Base-by-base conservation (phyloP, 2,797 vertebrate genomes). In the Pangasius sanitwongsei region DNA sequence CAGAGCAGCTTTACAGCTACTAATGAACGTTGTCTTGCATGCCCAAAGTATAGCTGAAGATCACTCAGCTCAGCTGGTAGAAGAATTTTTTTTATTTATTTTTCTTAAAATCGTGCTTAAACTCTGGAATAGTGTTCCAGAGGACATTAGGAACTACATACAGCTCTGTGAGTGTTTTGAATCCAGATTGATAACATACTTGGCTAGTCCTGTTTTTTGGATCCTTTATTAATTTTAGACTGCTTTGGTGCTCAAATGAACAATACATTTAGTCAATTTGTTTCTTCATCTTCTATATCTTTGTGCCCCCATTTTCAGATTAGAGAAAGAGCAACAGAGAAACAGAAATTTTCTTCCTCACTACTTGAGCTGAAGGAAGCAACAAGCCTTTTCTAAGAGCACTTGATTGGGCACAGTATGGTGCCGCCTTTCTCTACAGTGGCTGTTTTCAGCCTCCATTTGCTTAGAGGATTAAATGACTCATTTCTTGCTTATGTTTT, bases 381-480 rank as follows among this genome's bases (percentile, higher is more conserved):
- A 61, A 44, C 11, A 83, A 87, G 85, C 69, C 28, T 72, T 63
- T 83, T 28, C 23, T 75, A 69, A 81, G 86, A 85, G 82, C 75
- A 61, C 86, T 70, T 59, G 63, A 89, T 72, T 86, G 78, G 61
- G 63, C 72, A 67, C 89, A 50, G 55, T 74, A 86, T 90, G 91
- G 89, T 48, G 87, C 59, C 67, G 85, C 85, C 53, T 88, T 70
- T 88, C 67, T 86, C 74, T 67, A 11, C 59, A 50, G 63, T 61
- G 86, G 63, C 86, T 91, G 61, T 92, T 85, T 91, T 78, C 57
- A 61, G 70, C 87, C 59, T 65, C 74, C 37, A 48, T 91, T 86
- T 83, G 83, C 87, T 86, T 83, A 18, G 34, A 81, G 80, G 91
- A 91, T 81, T 90, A 91, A 91, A 86, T 90, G 77, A 89, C 83